A percentile compares a stretch with the other conserved stretches of the same genome.
Conservation (phyloP, 1,140 invertebrate genomes). For the Reticulitermes speratus region DNA sequence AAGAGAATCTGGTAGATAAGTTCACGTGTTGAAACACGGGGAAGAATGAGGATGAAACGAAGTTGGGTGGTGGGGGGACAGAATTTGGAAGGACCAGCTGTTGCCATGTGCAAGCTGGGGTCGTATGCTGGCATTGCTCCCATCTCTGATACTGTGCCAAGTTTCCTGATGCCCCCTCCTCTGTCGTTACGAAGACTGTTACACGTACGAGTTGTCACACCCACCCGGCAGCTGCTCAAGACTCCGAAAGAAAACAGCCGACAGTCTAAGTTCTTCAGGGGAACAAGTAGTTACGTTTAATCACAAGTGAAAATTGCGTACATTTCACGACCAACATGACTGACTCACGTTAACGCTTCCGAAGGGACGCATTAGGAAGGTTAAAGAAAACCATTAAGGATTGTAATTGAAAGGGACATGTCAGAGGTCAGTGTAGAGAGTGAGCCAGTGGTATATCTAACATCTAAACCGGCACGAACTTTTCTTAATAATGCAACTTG, state of each 20-base stretch:
- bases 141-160: neutral
- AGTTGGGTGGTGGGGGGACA: neutral
- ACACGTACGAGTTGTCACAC: conserved; percentile 3
- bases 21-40: neutral
- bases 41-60: neutral
- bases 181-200: neutral
- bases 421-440: too few species aligned
- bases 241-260: conserved; percentile 1
- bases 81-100: neutral
- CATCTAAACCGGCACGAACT: too few species aligned
- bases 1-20: neutral
- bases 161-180: neutral
- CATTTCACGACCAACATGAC: neutral
- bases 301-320: neutral
- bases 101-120: conserved; percentile 2
- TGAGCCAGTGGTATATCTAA: too few species aligned
- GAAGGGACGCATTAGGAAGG: neutral
- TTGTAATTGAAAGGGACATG: too few species aligned
- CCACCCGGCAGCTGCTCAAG: neutral
- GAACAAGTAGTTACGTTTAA: conserved; percentile 2
- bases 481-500: too few species aligned
- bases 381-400: too few species aligned
- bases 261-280: neutral
- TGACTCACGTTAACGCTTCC: neutral
- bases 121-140: neutral